A percentile compares a stretch with the other conserved stretches of the same genome.
Evolutionary conservation across 2,888 invertebrate species (phyloP).

Genomic region (Ryuthela nishihirai): DNA sequence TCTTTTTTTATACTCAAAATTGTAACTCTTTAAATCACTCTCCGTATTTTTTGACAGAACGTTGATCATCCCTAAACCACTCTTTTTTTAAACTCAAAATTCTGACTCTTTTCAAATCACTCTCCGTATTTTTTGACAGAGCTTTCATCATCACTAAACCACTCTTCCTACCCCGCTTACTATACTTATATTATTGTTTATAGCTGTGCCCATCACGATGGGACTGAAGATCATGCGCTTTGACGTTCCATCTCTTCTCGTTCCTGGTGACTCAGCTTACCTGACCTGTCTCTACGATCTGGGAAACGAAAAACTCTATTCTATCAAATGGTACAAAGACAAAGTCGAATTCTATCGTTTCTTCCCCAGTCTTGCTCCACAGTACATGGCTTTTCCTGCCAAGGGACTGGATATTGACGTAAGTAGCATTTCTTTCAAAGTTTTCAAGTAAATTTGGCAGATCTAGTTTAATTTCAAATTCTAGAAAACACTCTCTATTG

Average conservation of each 20-base stretch:
- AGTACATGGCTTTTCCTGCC: constrained; percentile 33
- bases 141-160: too few species aligned
- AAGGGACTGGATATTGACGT: constrained; percentile 36
- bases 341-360: constrained; percentile 29
- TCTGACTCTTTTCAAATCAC: too few species aligned
- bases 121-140: too few species aligned
- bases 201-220: constrained; percentile 11
- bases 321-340: constrained; percentile 38
- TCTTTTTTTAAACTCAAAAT: too few species aligned
- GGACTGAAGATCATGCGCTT: constrained; percentile 20
- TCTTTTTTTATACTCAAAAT: too few species aligned
- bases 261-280: constrained; percentile 21
- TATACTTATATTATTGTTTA: neutral
- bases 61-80: too few species aligned
- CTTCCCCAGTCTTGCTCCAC: constrained; percentile 31
- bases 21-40: too few species aligned
- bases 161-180: too few species aligned
- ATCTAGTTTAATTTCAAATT: neutral
- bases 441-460: neutral
- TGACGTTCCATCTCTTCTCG: constrained; percentile 18
- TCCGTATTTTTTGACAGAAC: too few species aligned
- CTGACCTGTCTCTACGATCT: constrained; percentile 27
- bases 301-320: constrained; percentile 32
- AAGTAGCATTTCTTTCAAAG: constrained; percentile 3
- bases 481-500: too few species aligned